Conservation (phyloP, 2,113 vertebrate genomes). For the Brachionichthys hirsutus region DNA sequence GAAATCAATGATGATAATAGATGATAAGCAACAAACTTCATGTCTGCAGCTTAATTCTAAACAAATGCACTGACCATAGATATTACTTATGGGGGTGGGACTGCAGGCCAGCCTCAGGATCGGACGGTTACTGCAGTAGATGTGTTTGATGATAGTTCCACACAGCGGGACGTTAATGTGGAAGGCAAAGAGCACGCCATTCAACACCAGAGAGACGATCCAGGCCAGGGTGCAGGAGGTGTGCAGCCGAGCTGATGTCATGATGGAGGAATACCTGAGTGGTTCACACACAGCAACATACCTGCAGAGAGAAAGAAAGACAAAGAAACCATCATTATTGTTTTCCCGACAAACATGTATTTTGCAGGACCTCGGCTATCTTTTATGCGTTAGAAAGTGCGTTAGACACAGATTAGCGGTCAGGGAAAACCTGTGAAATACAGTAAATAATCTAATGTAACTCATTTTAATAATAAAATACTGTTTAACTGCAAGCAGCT, state of each 20-base stretch:
- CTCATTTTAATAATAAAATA: no score
- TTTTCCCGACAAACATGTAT: no score
- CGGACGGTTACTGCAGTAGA: conserved; percentile 63
- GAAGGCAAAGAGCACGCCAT: conserved; percentile 50
- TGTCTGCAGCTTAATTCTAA: background rate
- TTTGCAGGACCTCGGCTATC: no score
- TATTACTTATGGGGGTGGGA: conserved; percentile 37
- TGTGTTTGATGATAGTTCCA: conserved; percentile 44
- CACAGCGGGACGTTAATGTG: conserved; percentile 51
- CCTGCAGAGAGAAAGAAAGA: conserved; percentile 27
- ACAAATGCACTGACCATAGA: conserved; percentile 50
- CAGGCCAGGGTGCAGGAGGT: conserved; percentile 50
- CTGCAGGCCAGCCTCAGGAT: conserved; percentile 59
- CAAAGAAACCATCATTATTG: no score
- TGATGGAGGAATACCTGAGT: conserved; percentile 63
- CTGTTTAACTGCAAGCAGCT: no score
- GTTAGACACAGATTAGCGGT: no score
- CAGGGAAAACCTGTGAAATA: no score
- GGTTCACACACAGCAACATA: conserved; percentile 62
- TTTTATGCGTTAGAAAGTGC: no score
- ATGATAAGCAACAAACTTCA: no score
- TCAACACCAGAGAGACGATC: conserved; percentile 36
- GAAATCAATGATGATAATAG: no score
- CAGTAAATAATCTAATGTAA: no score
- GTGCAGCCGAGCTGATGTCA: conserved; percentile 51